Base-by-base conservation (phyloP, 2,113 vertebrate species). In the Festucalex cinctus region DNA sequence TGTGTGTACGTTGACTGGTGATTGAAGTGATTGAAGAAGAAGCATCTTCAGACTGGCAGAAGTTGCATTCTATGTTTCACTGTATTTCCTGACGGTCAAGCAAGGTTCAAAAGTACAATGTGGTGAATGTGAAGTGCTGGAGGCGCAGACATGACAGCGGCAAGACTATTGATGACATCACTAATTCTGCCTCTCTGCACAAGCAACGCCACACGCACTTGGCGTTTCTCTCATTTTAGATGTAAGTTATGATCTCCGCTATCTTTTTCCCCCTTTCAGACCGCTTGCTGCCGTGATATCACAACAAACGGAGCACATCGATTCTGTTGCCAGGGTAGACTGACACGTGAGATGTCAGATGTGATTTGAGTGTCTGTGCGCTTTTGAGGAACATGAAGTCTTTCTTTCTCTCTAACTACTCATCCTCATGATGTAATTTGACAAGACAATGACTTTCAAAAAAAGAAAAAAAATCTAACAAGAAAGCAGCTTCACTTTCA, bases 101-200 rank as follows among this genome's bases (percentile, higher is more conserved):
- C 20, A 49, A 49, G 0, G 48, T 49, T 49, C 5, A 35, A 28
- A 59, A 44, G 46, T 20, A 69, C 13, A 69, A 56, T 14, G n/a
- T 76, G 9, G 63, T 48, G 32, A 49, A 53, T 61, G n/a, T 43
- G 68, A 58, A 69, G 46, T 65, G 24, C 71, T 63, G 22, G 28
- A 81, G n/a, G 35, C 67, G 68, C 39, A 63, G 48, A 48, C 22
- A 68, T 53, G 32, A 57, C 59, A 64, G 58, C 0, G 9, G 44
- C 66, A 65, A 70, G 64, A 84, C 80, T 70, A 76, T 49, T 12
- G 58, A 73, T 2, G 44, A 71, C 62, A 68, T 75, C 53, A 63
- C 26, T 48, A 43, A 71, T 67, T 39, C 64, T 54, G 60, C 60
- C 19, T 44, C n/a, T 72, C 28, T 58, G 36, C 62, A 22, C n/a